Evolutionary conservation across 1,140 invertebrate genomes (phyloP), one percentile per base, ranked within the genome.

Genomic region (Drosophila yakuba): DNA sequence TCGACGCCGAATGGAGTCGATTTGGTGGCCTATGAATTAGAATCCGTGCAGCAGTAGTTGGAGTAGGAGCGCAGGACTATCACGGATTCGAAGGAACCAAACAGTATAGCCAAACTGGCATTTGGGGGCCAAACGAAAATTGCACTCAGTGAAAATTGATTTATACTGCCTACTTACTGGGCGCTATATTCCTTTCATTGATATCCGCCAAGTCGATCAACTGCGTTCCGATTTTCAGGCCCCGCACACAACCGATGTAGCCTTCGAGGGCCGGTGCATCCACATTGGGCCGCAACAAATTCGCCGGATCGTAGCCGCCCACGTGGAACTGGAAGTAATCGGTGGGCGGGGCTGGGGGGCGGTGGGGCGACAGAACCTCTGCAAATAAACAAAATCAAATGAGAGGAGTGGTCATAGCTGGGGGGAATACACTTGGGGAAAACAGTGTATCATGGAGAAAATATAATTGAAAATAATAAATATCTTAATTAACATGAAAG

Each of bases 261-360:
- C 94, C 94, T 64, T 97, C 94, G 4, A 94, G 94, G 3, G 95
- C 88, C 1, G 92, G 80, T 1, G 93, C 93, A 41, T 95, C 94
- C 50, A 93, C 92, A 36, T 94, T 93, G 6, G 95, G 94, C 36
- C 95, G 93, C 60, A 96, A 92, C 41, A 97, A 92, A 80, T 96
- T 96, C 81, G 95, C 94, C 2, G 94, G 93, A 92, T 97, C 96
- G 78, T 97, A 97, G 17, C 97, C 97, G 47, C 97, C 98, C 41
- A 98, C 93, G 93, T 97, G 97, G 63, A 98, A 94, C 93, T 98
- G 96, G 82, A 97, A 97, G 92, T 98, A 98, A 75, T 96, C 96
- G 0, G 95, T 96, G 11, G 97, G 96, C 10, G 96, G 95, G 6
- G 96, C 96, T 10, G 96, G 95, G 7, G 97, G 96, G 69, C 97